A percentile compares a stretch with the other conserved stretches of the same genome.
phyloP scores from a whole-genome alignment of 2,797 vertebrate species.

The Cossypha caffra region DNA sequence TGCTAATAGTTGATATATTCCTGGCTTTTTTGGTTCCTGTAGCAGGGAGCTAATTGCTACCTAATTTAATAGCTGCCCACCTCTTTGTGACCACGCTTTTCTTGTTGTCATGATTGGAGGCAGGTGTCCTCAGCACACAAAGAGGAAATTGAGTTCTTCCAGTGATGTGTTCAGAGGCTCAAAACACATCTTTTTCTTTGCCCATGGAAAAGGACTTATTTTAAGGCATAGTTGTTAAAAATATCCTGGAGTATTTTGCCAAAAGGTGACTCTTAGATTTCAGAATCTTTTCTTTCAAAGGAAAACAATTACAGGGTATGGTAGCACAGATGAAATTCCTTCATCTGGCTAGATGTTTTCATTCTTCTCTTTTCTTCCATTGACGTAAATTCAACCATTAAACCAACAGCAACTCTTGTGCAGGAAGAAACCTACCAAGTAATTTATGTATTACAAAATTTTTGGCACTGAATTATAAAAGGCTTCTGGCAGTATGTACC shows the following conservation, averaged over 20 bases:
- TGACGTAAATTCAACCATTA: not conserved
- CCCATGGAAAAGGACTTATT: constrained; percentile 33
- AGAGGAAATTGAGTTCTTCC: constrained; percentile 26
- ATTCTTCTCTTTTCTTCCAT: not conserved
- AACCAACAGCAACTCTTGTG: not conserved
- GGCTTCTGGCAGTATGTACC: not conserved
- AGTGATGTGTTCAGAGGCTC: not conserved
- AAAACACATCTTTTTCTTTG: constrained; percentile 41
- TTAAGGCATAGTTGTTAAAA: constrained; percentile 40
- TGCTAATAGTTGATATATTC: not conserved
- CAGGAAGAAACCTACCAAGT: not conserved
- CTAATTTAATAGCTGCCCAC: constrained; percentile 9
- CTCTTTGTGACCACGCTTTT: not conserved
- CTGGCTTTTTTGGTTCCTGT: not conserved
- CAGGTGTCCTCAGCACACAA: not conserved
- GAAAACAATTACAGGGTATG: constrained; percentile 13
- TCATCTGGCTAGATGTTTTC: not conserved
- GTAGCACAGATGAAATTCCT: constrained; percentile 7
- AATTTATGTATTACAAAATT: not conserved
- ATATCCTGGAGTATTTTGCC: constrained; percentile 29
- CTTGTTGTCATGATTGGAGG: not conserved
- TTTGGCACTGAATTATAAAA: not conserved
- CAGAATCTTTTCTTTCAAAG: constrained; percentile 23
- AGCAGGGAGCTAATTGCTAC: constrained; percentile 6
- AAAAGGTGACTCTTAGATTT: constrained; percentile 27